phyloP scores from a whole-genome alignment of 2,113 vertebrate species.

The Xerus inauris region DNA sequence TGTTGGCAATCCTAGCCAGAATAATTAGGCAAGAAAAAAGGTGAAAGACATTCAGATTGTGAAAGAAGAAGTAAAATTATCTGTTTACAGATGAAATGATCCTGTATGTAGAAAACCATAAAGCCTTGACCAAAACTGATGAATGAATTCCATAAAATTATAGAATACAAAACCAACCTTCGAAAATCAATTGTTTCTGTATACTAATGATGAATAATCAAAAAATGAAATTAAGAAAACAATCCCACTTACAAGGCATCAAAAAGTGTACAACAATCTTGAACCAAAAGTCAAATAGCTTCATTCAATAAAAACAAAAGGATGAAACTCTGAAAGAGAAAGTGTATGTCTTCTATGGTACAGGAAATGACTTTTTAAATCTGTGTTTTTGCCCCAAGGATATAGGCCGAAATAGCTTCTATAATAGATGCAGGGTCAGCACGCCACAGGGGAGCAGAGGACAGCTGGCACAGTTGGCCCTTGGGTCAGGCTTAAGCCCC shows the following conservation, averaged over 20 bases:
- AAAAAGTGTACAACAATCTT: background rate
- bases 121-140: background rate
- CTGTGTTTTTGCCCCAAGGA: background rate
- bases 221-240: background rate
- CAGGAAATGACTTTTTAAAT: background rate
- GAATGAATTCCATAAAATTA: background rate
- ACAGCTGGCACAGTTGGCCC: background rate
- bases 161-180: background rate
- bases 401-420: background rate
- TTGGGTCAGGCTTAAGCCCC: background rate
- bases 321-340: background rate
- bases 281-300: background rate
- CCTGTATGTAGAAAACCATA: background rate
- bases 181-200: background rate
- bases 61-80: background rate
- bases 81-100: background rate
- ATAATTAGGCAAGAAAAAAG: no score
- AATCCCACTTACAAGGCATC: background rate
- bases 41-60: no score
- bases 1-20: background rate
- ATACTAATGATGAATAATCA: background rate
- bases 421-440: no score
- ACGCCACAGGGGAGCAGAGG: background rate
- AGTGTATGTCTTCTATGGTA: background rate
- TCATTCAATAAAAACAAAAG: background rate